A percentile compares a stretch with the other conserved stretches of the same genome.
These are phyloP conservation scores for Allacma fusca DNA, from an alignment of 2,888 invertebrate genomes.

Conservation along the genomic window DNA sequence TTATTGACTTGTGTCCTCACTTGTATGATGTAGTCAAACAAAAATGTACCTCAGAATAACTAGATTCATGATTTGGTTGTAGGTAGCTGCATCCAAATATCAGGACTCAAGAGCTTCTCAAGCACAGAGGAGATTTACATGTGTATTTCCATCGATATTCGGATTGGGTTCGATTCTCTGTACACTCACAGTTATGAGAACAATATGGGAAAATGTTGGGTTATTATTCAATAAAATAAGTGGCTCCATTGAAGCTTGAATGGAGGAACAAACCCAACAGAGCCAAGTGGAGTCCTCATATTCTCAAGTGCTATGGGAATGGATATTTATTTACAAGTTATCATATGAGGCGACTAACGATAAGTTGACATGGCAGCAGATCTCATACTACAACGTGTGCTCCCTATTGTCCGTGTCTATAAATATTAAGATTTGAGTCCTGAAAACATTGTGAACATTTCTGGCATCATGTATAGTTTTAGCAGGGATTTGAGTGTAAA, in stretches of 20 bases:
- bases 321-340: slow-evolving; percentile 33
- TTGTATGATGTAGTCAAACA: no score
- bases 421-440: slow-evolving; percentile 41
- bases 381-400: slow-evolving; percentile 18
- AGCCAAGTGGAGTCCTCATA: slow-evolving; percentile 26
- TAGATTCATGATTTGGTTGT: no score
- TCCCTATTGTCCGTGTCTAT: slow-evolving; percentile 31
- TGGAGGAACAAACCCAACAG: slow-evolving; percentile 1
- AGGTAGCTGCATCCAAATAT: no score
- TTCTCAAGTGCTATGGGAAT: slow-evolving; percentile 36
- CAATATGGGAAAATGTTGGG: slow-evolving; percentile 22
- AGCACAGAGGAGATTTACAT: no score
- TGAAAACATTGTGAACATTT: background rate
- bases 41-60: no score
- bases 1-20: no score
- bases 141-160: no score
- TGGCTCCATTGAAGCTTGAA: slow-evolving; percentile 16
- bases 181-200: background rate
- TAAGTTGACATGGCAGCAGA: slow-evolving; percentile 43
- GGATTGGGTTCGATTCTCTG: no score
- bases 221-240: slow-evolving; percentile 39
- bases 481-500: background rate
- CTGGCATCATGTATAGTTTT: no score
- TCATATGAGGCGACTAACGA: slow-evolving; percentile 22
- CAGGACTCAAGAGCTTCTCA: no score